Evolutionary conservation across 2,888 invertebrate genomes (phyloP).

Genomic region (Ctenicera cuprea): DNA sequence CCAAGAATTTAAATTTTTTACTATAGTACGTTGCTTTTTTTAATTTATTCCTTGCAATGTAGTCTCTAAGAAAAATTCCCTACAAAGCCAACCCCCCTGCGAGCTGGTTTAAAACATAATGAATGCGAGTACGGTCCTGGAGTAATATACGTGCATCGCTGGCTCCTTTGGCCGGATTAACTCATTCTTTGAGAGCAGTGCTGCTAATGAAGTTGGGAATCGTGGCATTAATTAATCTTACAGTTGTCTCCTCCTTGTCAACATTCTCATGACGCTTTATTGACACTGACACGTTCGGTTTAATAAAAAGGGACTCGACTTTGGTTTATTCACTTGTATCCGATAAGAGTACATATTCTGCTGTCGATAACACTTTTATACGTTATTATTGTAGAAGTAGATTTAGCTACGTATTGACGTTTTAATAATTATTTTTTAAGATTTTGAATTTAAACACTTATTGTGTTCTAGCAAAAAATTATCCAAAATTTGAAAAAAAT

Average conservation of each 20-base stretch:
- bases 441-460: too few relatives aligned
- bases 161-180: conserved; percentile 41
- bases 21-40: too few relatives aligned
- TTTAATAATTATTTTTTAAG: too few relatives aligned
- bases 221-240: conserved; percentile 50
- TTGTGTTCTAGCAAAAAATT: too few relatives aligned
- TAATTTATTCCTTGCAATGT: too few relatives aligned
- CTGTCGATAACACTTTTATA: neutral
- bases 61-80: too few relatives aligned
- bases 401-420: too few relatives aligned
- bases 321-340: neutral
- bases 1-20: too few relatives aligned
- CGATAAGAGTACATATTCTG: neutral
- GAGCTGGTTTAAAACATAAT: too few relatives aligned
- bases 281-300: conserved; percentile 32
- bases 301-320: neutral
- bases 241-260: conserved; percentile 42
- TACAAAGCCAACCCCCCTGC: too few relatives aligned
- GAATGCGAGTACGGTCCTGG: conserved; percentile 27
- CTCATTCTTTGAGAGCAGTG: conserved; percentile 34
- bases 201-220: conserved; percentile 46
- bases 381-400: too few relatives aligned
- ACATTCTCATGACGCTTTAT: conserved; percentile 39
- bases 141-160: conserved; percentile 34
- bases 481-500: too few relatives aligned